A percentile compares a stretch with the other conserved stretches of the same genome.
phyloP scores from a whole-genome alignment of 1,140 invertebrate genomes.

The Ctenoplectra terminalis region DNA sequence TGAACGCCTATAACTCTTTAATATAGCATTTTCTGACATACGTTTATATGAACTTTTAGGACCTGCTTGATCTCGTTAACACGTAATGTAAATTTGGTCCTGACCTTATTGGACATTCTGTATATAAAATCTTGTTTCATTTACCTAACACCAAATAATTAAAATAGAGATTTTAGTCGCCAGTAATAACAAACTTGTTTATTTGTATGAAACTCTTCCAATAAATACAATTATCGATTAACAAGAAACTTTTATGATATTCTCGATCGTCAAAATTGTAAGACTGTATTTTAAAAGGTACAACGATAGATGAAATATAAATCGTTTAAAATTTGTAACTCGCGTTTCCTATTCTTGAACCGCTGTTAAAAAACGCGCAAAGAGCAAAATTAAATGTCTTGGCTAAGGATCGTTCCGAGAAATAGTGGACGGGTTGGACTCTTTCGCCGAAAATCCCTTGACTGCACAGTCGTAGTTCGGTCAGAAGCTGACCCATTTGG shows the following conservation, averaged over 20 bases:
- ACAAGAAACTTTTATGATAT: too few relatives aligned
- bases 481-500: conserved; percentile 67
- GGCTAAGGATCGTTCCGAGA: neutral
- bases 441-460: conserved; percentile 35
- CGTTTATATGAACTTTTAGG: neutral
- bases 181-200: too few relatives aligned
- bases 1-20: neutral
- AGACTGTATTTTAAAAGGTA: too few relatives aligned
- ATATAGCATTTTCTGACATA: neutral
- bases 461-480: conserved; percentile 24
- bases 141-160: too few relatives aligned
- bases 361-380: neutral
- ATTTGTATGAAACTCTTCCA: too few relatives aligned
- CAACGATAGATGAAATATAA: too few relatives aligned
- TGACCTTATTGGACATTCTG: neutral
- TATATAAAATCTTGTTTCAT: too few relatives aligned
- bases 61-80: neutral
- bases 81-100: neutral
- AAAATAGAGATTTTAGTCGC: too few relatives aligned
- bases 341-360: too few relatives aligned
- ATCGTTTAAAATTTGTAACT: neutral
- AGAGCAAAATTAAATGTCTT: neutral
- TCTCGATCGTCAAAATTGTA: too few relatives aligned
- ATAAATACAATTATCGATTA: too few relatives aligned
- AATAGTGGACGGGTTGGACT: conserved; percentile 9